Evolutionary conservation across 2,888 invertebrate species (phyloP).

Genomic region (Platypus cylindrus): DNA sequence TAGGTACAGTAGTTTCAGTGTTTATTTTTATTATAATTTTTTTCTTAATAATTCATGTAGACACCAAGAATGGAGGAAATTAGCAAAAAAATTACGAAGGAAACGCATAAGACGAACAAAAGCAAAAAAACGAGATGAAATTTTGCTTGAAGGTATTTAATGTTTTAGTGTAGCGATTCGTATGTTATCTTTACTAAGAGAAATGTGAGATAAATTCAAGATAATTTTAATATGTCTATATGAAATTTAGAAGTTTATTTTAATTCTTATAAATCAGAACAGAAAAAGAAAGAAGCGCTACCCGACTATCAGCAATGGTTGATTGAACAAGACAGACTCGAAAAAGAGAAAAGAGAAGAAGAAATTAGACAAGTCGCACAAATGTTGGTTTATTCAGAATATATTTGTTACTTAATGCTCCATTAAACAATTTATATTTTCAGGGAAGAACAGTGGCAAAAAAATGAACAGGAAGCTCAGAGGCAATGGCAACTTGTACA

Average conservation of each 20-base stretch:
- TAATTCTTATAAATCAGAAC: constrained; percentile 30
- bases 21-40: constrained; percentile 19
- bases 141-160: constrained; percentile 31
- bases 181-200: constrained; percentile 7
- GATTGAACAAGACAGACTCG: constrained; percentile 40
- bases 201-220: neutral
- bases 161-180: neutral
- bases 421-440: too few species aligned
- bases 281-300: constrained; percentile 30
- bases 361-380: constrained; percentile 35
- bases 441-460: constrained; percentile 17
- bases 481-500: constrained; percentile 51
- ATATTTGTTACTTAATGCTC: neutral
- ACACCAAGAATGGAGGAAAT: constrained; percentile 59
- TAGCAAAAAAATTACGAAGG: constrained; percentile 59
- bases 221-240: constrained; percentile 4
- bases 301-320: constrained; percentile 42
- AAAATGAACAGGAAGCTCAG: constrained; percentile 51
- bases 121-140: constrained; percentile 46
- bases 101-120: constrained; percentile 47
- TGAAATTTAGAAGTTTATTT: too few species aligned
- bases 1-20: constrained; percentile 9
- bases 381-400: neutral
- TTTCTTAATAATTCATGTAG: constrained; percentile 37
- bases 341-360: constrained; percentile 40